Conservation (phyloP, 2,113 vertebrate genomes). For the Zeus faber region DNA sequence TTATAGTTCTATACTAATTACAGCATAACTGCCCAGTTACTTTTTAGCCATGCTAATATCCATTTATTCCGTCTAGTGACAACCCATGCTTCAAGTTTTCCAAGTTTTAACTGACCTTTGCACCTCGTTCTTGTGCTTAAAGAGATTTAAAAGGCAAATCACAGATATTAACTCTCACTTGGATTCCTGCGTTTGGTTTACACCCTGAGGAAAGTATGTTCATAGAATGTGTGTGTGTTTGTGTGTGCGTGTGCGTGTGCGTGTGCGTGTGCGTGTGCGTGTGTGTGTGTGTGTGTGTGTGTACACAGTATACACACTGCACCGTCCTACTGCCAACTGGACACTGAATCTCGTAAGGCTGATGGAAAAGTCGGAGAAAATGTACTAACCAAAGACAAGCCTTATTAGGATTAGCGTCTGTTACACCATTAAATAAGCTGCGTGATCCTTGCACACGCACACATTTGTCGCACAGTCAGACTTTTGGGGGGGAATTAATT, state of each 20-base stretch:
- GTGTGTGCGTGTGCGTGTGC: not conserved
- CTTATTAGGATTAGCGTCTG: conserved; percentile 22
- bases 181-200: not conserved
- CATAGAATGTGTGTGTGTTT: not conserved
- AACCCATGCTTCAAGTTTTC: not conserved
- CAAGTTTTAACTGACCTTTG: not conserved
- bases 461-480: no score
- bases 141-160: no score
- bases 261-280: not conserved
- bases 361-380: not conserved
- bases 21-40: no score
- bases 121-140: no score
- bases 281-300: not conserved
- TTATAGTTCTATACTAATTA: no score
- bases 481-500: no score
- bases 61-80: not conserved
- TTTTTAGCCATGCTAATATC: no score
- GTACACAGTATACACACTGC: not conserved
- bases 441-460: no score
- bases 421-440: conserved; percentile 23
- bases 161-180: no score
- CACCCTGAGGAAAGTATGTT: not conserved
- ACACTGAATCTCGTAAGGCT: not conserved
- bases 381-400: conserved; percentile 5
- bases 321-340: not conserved